Base-by-base conservation (phyloP, 2,888 invertebrate genomes). In the Actias luna region DNA sequence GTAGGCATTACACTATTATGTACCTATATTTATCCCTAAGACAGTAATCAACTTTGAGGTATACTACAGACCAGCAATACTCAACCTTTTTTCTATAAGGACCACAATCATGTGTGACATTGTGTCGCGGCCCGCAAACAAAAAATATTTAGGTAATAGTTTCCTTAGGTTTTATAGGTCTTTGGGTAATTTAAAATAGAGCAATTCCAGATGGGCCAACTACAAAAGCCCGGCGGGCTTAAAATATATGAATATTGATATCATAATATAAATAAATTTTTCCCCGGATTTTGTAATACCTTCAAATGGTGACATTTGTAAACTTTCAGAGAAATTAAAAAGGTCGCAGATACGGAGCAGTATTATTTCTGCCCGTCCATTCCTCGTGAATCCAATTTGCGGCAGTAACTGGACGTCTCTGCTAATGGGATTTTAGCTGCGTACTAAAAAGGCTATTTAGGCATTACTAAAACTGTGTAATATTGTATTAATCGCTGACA, bases 321-420 rank as follows among this genome's bases (percentile, higher is more conserved):
- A 60, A 36, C 58, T 62, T 79, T 76, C 76, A 70, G 72, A 76
- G 76, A 80, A 85, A 84, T 85, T 82, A 80, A 84, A 84, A 82
- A 80, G 78, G 75, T 70, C 76, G 73, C 75, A 73, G 73, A 75
- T 73, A 72, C 75, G 80, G 79, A 80, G 79, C 78, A 77, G 75
- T 78, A 84, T 87, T 86, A 87, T 87, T 86, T 85, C 77, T 77
- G 79, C 61, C 78, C 76, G 80, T 81, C 82, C 80, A 82, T 83
- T 80, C 80, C 79, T 79, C 78, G 79, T 79, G 80, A 84, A 88
- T 87, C 87, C 85, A 88, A 88, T 88, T 88, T 88, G 83, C 78
- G 78, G 73, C 75, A 71, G 71, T 75, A 78, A 77, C 80, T 75
- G 81, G 77, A 80, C 80, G 81, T 80, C 82, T 82, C 82, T 72